Evolutionary conservation across 2,113 vertebrate species (phyloP).

Genomic region (Vidua chalybeata): DNA sequence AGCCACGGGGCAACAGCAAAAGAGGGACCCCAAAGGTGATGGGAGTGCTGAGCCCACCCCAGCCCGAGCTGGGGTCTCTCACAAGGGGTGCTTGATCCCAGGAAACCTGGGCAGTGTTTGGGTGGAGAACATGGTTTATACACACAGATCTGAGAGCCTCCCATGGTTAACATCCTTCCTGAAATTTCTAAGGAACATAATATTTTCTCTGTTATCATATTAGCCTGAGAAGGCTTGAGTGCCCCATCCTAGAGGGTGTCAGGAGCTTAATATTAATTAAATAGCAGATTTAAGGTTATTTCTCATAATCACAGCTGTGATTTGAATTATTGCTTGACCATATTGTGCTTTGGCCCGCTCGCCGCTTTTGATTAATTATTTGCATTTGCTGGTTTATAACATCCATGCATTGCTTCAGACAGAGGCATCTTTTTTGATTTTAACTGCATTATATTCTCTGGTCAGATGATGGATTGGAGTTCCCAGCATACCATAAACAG

Average conservation of each 20-base stretch:
- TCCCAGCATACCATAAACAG: slow-evolving; percentile 13
- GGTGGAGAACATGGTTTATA: not conserved
- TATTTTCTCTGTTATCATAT: not conserved
- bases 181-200: not conserved
- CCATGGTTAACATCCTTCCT: not conserved
- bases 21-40: not conserved
- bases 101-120: not conserved
- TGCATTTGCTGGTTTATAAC: slow-evolving; percentile 52
- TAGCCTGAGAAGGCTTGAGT: not conserved
- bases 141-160: not conserved
- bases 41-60: not conserved
- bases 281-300: slow-evolving; percentile 38
- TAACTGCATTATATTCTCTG: not conserved
- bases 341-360: not conserved
- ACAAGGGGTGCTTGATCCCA: not conserved
- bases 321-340: slow-evolving; percentile 42
- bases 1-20: not conserved
- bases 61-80: not conserved
- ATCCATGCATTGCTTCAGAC: not conserved
- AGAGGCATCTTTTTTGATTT: slow-evolving; percentile 30
- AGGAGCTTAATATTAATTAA: slow-evolving; percentile 60
- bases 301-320: slow-evolving; percentile 45
- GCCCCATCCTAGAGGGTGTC: not conserved
- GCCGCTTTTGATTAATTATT: slow-evolving; percentile 62
- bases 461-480: slow-evolving; percentile 68